Base-by-base conservation (phyloP, 2,888 invertebrate genomes). In the Heteropelma amictum region DNA sequence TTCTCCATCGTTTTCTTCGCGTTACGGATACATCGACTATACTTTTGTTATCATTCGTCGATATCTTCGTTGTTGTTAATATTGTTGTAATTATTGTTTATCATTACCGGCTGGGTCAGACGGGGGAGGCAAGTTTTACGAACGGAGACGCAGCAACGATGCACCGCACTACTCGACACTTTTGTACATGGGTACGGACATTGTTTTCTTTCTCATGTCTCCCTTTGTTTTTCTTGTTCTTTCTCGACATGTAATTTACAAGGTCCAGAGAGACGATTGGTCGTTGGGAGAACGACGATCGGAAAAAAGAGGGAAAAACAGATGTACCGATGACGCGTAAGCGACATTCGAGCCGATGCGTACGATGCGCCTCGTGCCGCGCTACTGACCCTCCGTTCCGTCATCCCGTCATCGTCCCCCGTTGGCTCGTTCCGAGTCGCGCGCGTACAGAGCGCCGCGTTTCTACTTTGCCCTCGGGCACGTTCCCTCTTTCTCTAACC, bases 361-460 rank as follows among this genome's bases (percentile, higher is more conserved):
- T 84, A 82, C 86, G 81, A 83, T 83, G 83, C 83, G 84, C 87
- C 87, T 86, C 87, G 83, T 86, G 84, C 84, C 85, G 87, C 85
- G 86, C 86, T 87, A 87, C 87, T 87, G 85, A 7, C 81, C 83
- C 83, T 82, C 80, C 80, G 64, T 71, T 77, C 60, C 72, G 49
- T 69, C 42, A 63, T 30, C 49, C 69, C 60, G 35, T 33, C 10
- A 58, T 23, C 63, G 58, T 63, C 61, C 35, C 8, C 23, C 33
- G 28, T 35, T 35, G 26, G 35, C 33, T 17, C 42, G 53, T 63
- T 35, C 12, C 38, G 33, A 5, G 0, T 58, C 58, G 51, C 58
- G 28, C 58, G 30, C 30, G 47, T 54, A 33, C 26, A 17, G 26
- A 7, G 21, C 40, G 38, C 14, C 42, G 3, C 30, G n/a, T 56